phyloP scores from a whole-genome alignment of 2,888 invertebrate species.

The Nemoura dubitans region DNA sequence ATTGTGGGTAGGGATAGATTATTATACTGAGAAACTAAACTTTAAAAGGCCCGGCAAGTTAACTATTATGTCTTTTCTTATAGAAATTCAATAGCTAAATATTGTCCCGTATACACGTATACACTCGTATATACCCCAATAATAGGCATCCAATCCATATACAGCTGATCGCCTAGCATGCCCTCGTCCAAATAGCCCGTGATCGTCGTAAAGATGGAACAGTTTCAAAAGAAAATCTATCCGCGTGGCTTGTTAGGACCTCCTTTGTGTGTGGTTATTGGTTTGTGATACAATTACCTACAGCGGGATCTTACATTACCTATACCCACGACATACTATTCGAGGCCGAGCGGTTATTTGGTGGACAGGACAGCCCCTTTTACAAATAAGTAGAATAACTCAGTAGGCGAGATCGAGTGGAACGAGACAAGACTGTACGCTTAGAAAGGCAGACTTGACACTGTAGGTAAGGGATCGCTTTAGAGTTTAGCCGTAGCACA shows the following conservation, averaged over 20 bases:
- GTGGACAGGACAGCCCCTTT: not conserved
- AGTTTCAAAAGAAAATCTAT: conserved; percentile 18
- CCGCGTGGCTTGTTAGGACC: conserved; percentile 1
- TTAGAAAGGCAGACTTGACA: not conserved
- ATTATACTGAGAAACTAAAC: conserved; percentile 12
- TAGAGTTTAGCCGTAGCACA: not conserved
- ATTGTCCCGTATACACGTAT: conserved; percentile 42
- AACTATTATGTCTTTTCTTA: conserved; percentile 41
- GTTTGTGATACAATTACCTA: conserved; percentile 41
- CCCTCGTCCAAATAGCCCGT: not conserved
- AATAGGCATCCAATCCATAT: too few relatives aligned
- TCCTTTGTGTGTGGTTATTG: conserved; percentile 29
- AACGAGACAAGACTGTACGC: not conserved
- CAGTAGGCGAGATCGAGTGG: conserved; percentile 30
- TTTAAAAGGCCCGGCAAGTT: conserved; percentile 34
- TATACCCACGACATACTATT: conserved; percentile 16
- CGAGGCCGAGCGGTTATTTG: conserved; percentile 2
- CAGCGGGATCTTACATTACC: conserved; percentile 16
- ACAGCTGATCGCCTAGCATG: not conserved
- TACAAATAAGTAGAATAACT: conserved; percentile 24
- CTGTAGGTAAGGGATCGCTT: too few relatives aligned
- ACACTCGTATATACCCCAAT: too few relatives aligned
- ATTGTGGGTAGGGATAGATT: not conserved
- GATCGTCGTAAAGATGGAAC: not conserved
- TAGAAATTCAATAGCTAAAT: conserved; percentile 46